Evolutionary conservation across 2,113 vertebrate genomes (phyloP).

Genomic region (Onychostoma macrolepis): DNA sequence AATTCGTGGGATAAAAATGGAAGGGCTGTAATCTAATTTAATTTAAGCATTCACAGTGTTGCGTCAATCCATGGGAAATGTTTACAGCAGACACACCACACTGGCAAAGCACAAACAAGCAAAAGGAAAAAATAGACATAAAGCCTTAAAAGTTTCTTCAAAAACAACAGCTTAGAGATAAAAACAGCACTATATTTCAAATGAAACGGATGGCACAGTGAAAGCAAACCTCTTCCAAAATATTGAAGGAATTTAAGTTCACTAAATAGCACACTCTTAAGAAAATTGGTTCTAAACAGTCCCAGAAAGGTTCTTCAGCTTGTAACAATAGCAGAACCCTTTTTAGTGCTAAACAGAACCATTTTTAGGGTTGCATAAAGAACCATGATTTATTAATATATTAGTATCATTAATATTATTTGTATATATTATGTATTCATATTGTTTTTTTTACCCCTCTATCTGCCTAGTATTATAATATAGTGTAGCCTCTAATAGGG

Average conservation of each 20-base stretch:
- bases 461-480: too few relatives aligned
- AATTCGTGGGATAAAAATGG: not conserved
- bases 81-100: not conserved
- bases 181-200: slow-evolving; percentile 10
- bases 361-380: too few relatives aligned
- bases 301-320: too few relatives aligned
- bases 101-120: not conserved
- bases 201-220: not conserved
- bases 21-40: not conserved
- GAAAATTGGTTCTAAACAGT: too few relatives aligned
- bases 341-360: too few relatives aligned
- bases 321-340: too few relatives aligned
- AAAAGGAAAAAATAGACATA: not conserved
- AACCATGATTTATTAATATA: too few relatives aligned
- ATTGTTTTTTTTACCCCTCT: too few relatives aligned
- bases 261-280: too few relatives aligned
- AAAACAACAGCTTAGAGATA: not conserved
- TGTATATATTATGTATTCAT: too few relatives aligned
- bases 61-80: not conserved
- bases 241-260: not conserved
- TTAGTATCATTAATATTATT: too few relatives aligned
- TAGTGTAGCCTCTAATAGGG: too few relatives aligned
- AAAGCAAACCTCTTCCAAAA: not conserved
- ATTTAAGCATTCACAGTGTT: not conserved
- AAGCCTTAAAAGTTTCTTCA: not conserved